phyloP scores from a whole-genome alignment of 2,797 vertebrate genomes.

The Ateles fusciceps region DNA sequence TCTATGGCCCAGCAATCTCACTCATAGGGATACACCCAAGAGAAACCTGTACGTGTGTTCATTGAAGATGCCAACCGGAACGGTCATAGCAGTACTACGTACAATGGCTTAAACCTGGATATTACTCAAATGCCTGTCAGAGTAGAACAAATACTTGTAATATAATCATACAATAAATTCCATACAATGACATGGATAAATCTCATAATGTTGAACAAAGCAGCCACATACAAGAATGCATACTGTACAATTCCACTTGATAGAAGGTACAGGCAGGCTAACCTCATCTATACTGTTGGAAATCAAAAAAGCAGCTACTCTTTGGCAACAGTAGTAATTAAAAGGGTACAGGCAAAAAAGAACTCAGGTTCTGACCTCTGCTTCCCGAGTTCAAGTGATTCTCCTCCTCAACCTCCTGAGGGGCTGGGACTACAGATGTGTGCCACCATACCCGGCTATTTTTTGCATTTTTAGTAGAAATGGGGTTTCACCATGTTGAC shows the following conservation, averaged over 20 bases:
- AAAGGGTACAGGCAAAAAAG: accelerated
- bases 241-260: accelerated
- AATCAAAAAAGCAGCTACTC: neutral
- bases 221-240: neutral
- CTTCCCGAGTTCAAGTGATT: too few relatives aligned
- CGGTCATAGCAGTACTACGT: neutral
- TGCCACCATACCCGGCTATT: neutral
- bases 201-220: neutral
- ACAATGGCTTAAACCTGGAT: neutral
- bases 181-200: accelerated
- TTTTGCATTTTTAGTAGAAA: neutral
- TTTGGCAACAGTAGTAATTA: neutral
- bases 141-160: neutral
- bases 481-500: neutral
- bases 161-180: neutral
- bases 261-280: neutral
- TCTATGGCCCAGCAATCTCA: neutral
- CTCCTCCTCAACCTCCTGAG: neutral
- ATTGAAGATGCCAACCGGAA: neutral
- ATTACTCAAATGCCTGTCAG: neutral
- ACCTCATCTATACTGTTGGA: neutral
- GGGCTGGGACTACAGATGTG: neutral
- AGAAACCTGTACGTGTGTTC: neutral
- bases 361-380: neutral
- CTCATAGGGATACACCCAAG: neutral